Conservation (phyloP, 2,888 invertebrate species). For the Gymnosoma rotundatum region DNA sequence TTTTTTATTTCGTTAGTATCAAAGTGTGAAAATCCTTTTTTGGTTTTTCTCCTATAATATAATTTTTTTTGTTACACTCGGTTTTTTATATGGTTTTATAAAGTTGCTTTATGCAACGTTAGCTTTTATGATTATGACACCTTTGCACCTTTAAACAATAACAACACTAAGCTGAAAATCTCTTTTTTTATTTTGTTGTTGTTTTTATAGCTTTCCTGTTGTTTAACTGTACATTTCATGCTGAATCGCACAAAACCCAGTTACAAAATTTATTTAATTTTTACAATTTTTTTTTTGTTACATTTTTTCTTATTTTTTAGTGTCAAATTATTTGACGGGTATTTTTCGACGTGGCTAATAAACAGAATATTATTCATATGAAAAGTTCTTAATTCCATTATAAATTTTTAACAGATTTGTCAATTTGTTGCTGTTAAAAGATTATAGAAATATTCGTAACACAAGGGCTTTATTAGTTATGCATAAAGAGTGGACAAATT, state of each 20-base stretch:
- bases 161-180: slow-evolving; percentile 57
- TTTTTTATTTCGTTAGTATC: slow-evolving; percentile 44
- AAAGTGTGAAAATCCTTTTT: slow-evolving; percentile 67
- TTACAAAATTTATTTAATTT: slow-evolving; percentile 56
- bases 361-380: slow-evolving; percentile 40
- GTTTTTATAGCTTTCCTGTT: slow-evolving; percentile 22
- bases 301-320: slow-evolving; percentile 12
- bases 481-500: neutral
- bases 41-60: slow-evolving; percentile 42
- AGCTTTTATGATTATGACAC: slow-evolving; percentile 74
- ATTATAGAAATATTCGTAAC: slow-evolving; percentile 13
- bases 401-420: slow-evolving; percentile 46
- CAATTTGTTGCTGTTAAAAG: slow-evolving; percentile 27
- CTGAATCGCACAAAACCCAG: slow-evolving; percentile 57
- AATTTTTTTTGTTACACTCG: neutral
- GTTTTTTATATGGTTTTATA: slow-evolving; percentile 56
- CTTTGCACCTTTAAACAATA: slow-evolving; percentile 69
- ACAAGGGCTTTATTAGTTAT: neutral
- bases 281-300: slow-evolving; percentile 1
- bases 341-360: slow-evolving; percentile 32
- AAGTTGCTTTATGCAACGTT: slow-evolving; percentile 74
- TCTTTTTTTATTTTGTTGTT: slow-evolving; percentile 29
- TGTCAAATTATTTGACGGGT: slow-evolving; percentile 38
- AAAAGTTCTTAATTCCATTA: slow-evolving; percentile 50
- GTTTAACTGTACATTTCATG: slow-evolving; percentile 59